These are phyloP conservation scores for Chromoteleia sp. DNA, from an alignment of 2,888 invertebrate species.

Conservation along the genomic window DNA sequence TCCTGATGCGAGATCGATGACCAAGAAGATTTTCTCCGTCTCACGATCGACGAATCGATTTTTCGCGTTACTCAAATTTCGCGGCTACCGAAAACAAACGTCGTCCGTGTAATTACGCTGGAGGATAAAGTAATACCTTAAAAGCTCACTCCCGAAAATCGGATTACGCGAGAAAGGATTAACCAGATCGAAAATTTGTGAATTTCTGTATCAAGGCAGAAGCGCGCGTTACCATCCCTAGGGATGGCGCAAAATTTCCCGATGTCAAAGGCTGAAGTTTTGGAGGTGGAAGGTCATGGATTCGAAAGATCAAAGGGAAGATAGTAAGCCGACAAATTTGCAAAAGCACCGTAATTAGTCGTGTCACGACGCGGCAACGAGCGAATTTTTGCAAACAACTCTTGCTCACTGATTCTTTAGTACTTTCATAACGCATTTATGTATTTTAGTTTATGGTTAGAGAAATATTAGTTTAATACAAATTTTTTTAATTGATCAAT, in stretches of 20 bases:
- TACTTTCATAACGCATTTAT: too few relatives aligned
- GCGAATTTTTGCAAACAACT: slow-evolving; percentile 18
- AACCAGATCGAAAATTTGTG: slow-evolving; percentile 49
- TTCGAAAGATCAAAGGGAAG: slow-evolving; percentile 8
- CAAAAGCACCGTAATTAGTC: neutral
- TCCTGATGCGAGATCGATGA: slow-evolving; percentile 23
- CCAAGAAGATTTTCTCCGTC: neutral
- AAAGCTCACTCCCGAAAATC: slow-evolving; percentile 35
- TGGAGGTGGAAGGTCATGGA: neutral
- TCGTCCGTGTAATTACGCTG: slow-evolving; percentile 7
- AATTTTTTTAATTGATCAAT: too few relatives aligned
- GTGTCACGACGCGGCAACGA: too few relatives aligned
- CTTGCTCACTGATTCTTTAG: too few relatives aligned
- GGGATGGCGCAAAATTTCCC: slow-evolving; percentile 1
- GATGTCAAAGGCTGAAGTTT: slow-evolving; percentile 13
- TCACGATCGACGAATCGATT: too few relatives aligned
- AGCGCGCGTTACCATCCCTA: neutral
- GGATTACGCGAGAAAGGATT: slow-evolving; percentile 48
- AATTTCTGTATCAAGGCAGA: slow-evolving; percentile 21
- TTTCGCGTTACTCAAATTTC: slow-evolving; percentile 13
- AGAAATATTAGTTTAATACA: too few relatives aligned
- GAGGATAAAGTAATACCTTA: slow-evolving; percentile 24
- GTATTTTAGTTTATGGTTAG: too few relatives aligned
- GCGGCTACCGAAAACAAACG: slow-evolving; percentile 11
- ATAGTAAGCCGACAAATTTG: slow-evolving; percentile 9